Base-by-base conservation (phyloP, 2,113 vertebrate species). In the Myrmecophaga tridactyla region DNA sequence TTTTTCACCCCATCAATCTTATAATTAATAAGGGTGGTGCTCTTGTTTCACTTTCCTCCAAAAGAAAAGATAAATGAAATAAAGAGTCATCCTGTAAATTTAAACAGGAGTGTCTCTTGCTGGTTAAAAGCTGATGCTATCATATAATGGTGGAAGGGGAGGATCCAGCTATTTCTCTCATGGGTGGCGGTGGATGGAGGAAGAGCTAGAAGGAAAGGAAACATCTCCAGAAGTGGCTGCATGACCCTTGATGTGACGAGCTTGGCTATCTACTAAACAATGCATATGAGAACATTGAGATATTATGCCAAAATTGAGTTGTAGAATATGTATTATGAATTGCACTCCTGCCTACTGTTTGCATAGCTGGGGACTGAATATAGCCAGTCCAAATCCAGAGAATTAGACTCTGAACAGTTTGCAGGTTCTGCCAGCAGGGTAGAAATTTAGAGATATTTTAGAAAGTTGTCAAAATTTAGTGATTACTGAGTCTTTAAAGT, bases 61-160 rank as follows among this genome's bases (percentile, higher is more conserved):
- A 98, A 98, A 98, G 97, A 73, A 96, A 98, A 96, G 96, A 86
- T 96, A 97, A 98, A 97, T 96, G 95, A 96, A 97, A 96, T 97
- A 95, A 93, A 96, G 96, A 95, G 92, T 89, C 97, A 97, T 98
- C 98, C 92, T 97, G 94, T 96, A 98, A 94, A 97, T 97, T 97
- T 97, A 96, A 97, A 95, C 87, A 93, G 90, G 97, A 97, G 92
- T 98, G 97, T 93, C 97, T 96, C 96, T 97, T 88, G 34, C 96
- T 98, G 97, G 98, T 98, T 98, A 97, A 98, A 98, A 98, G 97
- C 98, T 97, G 98, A 98, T 98, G 97, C 97, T 96, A 97, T 98
- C 97, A 91, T 93, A 93, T 93, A 96, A 97, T 69, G 78, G 95
- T 41, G 62, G 78, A 73, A 69, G n/a, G 70, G 77, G 67, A 91